Base-by-base conservation (phyloP, 2,113 vertebrate genomes). In the Xiphorhynchus elegans region DNA sequence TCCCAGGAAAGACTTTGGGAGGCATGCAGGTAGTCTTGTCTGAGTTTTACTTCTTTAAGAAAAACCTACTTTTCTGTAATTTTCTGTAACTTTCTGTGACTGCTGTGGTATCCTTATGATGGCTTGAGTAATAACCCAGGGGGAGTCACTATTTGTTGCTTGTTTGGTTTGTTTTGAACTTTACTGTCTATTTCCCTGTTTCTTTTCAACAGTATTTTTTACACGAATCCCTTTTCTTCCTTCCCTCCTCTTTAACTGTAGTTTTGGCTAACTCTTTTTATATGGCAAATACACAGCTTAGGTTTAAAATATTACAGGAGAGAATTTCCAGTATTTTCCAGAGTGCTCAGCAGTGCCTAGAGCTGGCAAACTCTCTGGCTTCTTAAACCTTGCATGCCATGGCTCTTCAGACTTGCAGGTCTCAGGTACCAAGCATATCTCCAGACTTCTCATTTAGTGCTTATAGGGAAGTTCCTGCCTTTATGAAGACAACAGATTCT, bases 211-310 rank as follows among this genome's bases (percentile, higher is more conserved):
- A 33, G 33, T 7, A 1, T 42, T 69, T 46, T 46, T 58, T 42
- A 46, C 5, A 13, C 33, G 47, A 78, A 53, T 35, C 20, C 7
- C 17, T 39, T 69, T 37, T 40, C 8, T 6, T 15, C 28, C 13
- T 0, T 3, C 4, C 12, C 6, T 9, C 17, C 3, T 0, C 3
- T 3, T 6, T 5, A 20, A 5, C 12, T 26, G 11, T 29, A 37
- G 56, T 52, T 95, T 73, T 76, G 40, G 12, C 13, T 1, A 3
- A 8, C 8, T 26, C 7, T 60, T 39, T 72, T 80, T 44, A n/a
- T 26, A n/a, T 10, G 13, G 16, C 10, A 49, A 77, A 11, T 31
- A 19, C 0, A 1, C n/a, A 67, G 4, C 6, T 88, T 42, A 17
- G 8, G 13, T 4, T 6, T 69, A 86, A 77, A 86, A 39, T 11